phyloP scores from a whole-genome alignment of 2,797 vertebrate genomes.

The Darevskia mixta region DNA sequence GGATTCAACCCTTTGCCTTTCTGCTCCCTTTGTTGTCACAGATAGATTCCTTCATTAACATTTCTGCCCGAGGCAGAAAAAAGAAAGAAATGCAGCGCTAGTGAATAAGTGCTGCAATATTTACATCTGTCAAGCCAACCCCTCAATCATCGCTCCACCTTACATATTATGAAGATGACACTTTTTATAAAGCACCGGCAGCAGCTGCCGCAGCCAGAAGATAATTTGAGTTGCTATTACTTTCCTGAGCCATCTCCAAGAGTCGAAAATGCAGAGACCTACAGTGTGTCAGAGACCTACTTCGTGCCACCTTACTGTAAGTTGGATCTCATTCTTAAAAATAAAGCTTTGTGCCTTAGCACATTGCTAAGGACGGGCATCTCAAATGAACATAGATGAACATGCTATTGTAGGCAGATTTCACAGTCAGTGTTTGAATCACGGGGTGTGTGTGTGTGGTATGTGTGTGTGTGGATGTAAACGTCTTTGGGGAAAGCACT shows the following conservation, averaged over 20 bases:
- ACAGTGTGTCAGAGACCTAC: constrained; percentile 44
- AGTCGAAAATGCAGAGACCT: constrained; percentile 54
- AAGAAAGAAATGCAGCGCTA: constrained; percentile 48
- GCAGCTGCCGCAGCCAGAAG: constrained; percentile 31
- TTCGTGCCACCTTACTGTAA: constrained; percentile 61
- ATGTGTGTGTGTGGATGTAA: background rate
- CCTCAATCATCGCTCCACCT: constrained; percentile 73
- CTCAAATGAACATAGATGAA: too few relatives aligned
- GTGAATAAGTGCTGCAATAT: constrained; percentile 73
- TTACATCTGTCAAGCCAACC: constrained; percentile 69
- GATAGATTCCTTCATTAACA: constrained; percentile 74
- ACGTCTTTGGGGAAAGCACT: background rate
- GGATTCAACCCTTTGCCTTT: constrained; percentile 49
- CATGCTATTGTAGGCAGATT: background rate
- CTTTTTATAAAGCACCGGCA: constrained; percentile 70
- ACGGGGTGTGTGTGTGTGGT: background rate
- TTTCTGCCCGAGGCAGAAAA: constrained; percentile 68
- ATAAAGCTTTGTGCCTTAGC: background rate
- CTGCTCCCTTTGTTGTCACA: constrained; percentile 66
- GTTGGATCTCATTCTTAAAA: constrained; percentile 40
- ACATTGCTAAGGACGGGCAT: background rate
- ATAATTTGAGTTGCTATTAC: constrained; percentile 36
- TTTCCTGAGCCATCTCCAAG: constrained; percentile 46
- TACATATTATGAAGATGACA: constrained; percentile 68
- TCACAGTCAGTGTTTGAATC: background rate